Conservation (phyloP, 23 tunicate species). For the Corella eumyota region DNA sequence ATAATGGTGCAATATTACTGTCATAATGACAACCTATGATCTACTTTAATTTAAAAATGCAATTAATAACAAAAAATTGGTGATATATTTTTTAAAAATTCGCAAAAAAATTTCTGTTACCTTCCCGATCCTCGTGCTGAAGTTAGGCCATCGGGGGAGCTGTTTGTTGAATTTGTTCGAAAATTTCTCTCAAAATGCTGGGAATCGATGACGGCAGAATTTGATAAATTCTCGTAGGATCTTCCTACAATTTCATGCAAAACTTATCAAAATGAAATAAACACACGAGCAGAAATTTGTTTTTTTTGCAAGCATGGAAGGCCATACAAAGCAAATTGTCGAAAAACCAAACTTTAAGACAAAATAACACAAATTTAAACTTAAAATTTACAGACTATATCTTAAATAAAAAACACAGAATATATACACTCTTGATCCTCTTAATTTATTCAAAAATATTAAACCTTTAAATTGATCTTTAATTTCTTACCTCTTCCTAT, state of each 20-base stretch:
- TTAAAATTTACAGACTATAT: too few species aligned
- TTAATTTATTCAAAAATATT: not conserved
- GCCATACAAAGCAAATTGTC: too few species aligned
- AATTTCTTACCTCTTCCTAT: constrained; percentile 21
- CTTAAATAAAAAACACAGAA: too few species aligned
- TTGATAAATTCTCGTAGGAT: constrained; percentile 48
- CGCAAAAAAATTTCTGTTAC: too few species aligned
- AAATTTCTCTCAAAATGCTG: constrained; percentile 34
- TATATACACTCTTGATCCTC: not conserved
- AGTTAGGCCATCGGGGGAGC: constrained; percentile 25
- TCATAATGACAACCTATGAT: too few species aligned
- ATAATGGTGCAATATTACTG: too few species aligned
- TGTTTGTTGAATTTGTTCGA: constrained; percentile 39
- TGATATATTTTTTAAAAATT: too few species aligned
- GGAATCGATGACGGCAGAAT: constrained; percentile 18
- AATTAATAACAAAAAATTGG: too few species aligned
- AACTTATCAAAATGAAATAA: not conserved
- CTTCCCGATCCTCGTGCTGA: constrained; percentile 69
- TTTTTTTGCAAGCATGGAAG: not conserved
- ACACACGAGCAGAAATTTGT: not conserved
- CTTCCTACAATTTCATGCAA: constrained; percentile 23
- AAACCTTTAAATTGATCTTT: too few species aligned
- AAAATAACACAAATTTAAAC: too few species aligned
- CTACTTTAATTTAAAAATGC: too few species aligned
- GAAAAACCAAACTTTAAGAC: too few species aligned